A percentile compares a stretch with the other conserved stretches of the same genome.
phyloP scores from a whole-genome alignment of 2,797 vertebrate genomes.

The Crenichthys baileyi region DNA sequence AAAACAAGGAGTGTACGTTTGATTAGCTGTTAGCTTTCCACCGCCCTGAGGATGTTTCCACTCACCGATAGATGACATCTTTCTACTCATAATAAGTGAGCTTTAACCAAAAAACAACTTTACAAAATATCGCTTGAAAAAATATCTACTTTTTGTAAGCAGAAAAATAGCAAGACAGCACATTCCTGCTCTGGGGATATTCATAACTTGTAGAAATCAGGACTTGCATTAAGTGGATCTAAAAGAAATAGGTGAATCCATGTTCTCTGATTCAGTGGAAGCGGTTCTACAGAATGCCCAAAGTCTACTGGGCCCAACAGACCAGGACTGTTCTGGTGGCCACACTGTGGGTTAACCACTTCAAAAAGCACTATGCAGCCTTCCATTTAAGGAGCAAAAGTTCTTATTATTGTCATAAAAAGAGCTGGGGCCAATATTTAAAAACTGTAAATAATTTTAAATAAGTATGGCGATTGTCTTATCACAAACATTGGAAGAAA shows the following conservation, averaged over 20 bases:
- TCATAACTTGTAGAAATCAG: not conserved
- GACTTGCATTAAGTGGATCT: not conserved
- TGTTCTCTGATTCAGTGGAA: not conserved
- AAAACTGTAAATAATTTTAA: not conserved
- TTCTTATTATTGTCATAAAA: not conserved
- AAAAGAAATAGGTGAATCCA: not conserved
- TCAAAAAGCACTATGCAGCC: not conserved
- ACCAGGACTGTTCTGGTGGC: not conserved
- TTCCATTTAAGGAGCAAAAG: not conserved
- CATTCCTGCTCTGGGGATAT: not conserved
- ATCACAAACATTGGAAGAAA: not conserved
- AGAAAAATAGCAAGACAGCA: not conserved
- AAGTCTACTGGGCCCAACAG: not conserved
- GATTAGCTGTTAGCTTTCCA: not conserved
- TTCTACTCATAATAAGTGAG: not conserved
- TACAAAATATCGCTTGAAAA: not conserved
- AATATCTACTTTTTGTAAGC: not conserved
- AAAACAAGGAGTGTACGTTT: not conserved
- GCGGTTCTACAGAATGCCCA: not conserved
- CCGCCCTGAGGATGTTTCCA: not conserved
- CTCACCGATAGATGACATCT: not conserved
- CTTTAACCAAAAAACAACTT: not conserved
- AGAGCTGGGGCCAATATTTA: not conserved
- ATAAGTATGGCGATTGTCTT: not conserved
- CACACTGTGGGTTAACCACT: not conserved